Evolutionary conservation across 2,888 invertebrate genomes (phyloP).

Genomic region (Lacanobia wlatinum): DNA sequence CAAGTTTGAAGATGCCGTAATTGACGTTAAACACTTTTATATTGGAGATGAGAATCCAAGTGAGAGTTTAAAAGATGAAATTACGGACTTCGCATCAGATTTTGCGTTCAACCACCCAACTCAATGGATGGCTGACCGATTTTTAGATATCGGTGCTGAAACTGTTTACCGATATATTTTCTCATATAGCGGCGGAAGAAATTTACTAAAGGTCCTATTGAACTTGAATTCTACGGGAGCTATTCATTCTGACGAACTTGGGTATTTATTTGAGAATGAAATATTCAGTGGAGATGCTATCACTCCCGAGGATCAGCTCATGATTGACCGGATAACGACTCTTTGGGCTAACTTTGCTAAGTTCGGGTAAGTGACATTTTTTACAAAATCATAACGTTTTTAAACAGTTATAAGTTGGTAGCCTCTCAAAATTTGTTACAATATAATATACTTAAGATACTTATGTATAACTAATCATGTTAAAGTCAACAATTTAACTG

Average conservation of each 20-base stretch:
- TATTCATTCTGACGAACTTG: slow-evolving; percentile 56
- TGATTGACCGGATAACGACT: slow-evolving; percentile 53
- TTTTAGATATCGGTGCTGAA: slow-evolving; percentile 25
- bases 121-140: slow-evolving; percentile 33
- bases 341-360: slow-evolving; percentile 66
- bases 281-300: slow-evolving; percentile 9
- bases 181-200: slow-evolving; percentile 44
- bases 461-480: too few relatives aligned
- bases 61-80: slow-evolving; percentile 8
- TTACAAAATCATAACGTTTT: background rate
- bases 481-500: too few relatives aligned
- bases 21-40: slow-evolving; percentile 37
- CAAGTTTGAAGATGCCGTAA: slow-evolving; percentile 23
- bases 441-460: too few relatives aligned
- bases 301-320: slow-evolving; percentile 46
- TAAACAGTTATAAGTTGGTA: background rate
- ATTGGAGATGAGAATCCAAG: slow-evolving; percentile 42
- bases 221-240: slow-evolving; percentile 37
- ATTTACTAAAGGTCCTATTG: background rate
- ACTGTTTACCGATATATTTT: slow-evolving; percentile 48
- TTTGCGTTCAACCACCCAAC: slow-evolving; percentile 41
- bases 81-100: slow-evolving; percentile 38
- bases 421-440: background rate
- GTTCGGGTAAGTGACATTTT: slow-evolving; percentile 15
- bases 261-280: slow-evolving; percentile 51